phyloP scores from a whole-genome alignment of 2,888 invertebrate species.

The Coecobrya sp. region DNA sequence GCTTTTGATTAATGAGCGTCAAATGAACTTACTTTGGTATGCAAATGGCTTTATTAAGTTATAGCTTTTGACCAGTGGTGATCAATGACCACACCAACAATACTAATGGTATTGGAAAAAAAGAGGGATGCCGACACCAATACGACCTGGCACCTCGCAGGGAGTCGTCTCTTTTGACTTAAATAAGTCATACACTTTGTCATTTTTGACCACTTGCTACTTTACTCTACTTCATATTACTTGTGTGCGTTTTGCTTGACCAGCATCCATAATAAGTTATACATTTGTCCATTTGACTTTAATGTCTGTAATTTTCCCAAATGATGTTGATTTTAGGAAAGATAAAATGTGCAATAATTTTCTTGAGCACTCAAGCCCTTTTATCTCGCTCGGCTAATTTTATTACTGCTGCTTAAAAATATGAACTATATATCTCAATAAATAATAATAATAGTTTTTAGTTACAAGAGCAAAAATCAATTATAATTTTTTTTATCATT shows the following conservation, averaged over 20 bases:
- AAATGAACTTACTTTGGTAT: conserved; percentile 16
- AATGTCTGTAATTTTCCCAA: conserved; percentile 29
- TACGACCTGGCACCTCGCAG: conserved; percentile 7
- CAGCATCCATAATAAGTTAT: neutral
- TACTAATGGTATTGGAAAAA: neutral
- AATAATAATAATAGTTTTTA: neutral
- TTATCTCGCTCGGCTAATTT: neutral
- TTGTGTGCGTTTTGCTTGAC: neutral
- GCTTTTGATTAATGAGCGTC: conserved; percentile 12
- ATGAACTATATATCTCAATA: neutral
- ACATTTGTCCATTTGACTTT: conserved; percentile 18
- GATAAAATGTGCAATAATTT: conserved; percentile 35
- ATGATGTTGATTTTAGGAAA: conserved; percentile 39
- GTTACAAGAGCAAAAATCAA: neutral
- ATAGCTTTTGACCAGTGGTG: conserved; percentile 22
- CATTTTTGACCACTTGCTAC: neutral
- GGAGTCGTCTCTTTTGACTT: conserved; percentile 17
- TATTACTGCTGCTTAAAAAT: neutral
- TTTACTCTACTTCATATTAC: neutral
- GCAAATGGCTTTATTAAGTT: conserved; percentile 32
- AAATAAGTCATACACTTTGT: neutral
- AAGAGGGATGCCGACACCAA: conserved; percentile 22
- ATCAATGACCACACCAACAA: conserved; percentile 28
- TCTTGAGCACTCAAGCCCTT: neutral
- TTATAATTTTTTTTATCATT: conserved; percentile 13